A percentile compares a stretch with the other conserved stretches of the same genome.
Evolutionary conservation across 2,113 vertebrate species (phyloP).

Genomic region (Cavia aperea): DNA sequence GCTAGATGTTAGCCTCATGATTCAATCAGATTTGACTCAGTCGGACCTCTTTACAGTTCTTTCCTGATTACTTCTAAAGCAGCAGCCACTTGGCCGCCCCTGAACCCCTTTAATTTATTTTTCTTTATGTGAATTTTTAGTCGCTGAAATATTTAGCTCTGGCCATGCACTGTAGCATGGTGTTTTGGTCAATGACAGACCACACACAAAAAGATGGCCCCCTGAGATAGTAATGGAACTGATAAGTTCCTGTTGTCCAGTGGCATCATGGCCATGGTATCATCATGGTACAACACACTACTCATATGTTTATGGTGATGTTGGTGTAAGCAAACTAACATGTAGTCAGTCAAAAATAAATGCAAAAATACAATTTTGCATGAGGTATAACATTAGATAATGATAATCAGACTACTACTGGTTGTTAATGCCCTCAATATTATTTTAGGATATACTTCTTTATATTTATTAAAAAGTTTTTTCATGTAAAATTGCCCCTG

Average conservation of each 20-base stretch:
- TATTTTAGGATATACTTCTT: background rate
- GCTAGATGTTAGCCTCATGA: background rate
- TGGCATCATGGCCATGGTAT: background rate
- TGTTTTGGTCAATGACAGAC: background rate
- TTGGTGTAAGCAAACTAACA: too few relatives aligned
- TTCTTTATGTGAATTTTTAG: background rate
- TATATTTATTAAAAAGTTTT: background rate
- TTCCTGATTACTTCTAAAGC: background rate
- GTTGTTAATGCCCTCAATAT: background rate
- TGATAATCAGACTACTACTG: background rate
- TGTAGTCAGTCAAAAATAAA: background rate
- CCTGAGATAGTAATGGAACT: background rate
- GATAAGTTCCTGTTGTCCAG: background rate
- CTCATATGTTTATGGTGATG: too few relatives aligned
- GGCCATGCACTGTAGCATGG: too few relatives aligned
- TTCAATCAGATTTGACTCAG: background rate
- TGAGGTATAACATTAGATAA: background rate
- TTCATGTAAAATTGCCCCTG: background rate
- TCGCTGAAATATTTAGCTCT: background rate
- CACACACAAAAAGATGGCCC: background rate
- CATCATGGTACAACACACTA: too few relatives aligned
- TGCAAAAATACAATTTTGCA: background rate
- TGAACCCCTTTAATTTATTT: background rate
- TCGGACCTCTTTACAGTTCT: background rate
- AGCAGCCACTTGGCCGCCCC: background rate